phyloP scores from a whole-genome alignment of 92 coral and sea anemone species.

The Phenganax stokvisi region DNA sequence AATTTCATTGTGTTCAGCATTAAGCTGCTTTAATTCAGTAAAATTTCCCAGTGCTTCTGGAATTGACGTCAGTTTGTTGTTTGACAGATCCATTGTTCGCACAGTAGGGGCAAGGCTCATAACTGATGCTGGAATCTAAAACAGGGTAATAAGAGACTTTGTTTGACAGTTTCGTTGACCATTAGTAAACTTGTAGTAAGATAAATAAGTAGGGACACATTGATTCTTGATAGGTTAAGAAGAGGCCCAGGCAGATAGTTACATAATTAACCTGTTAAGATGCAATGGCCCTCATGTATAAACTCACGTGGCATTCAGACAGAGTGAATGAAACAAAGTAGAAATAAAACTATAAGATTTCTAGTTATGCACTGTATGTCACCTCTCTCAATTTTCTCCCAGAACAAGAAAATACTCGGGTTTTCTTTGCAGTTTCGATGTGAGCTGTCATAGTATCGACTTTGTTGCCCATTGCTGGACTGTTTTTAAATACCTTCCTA shows the following conservation, averaged over 20 bases:
- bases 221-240: no score
- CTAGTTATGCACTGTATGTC: background rate
- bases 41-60: conserved; percentile 69
- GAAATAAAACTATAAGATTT: background rate
- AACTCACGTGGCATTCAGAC: no score
- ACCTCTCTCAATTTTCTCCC: conserved; percentile 73
- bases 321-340: no score
- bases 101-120: conserved; percentile 59
- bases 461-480: conserved; percentile 25
- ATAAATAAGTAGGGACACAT: no score
- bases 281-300: no score
- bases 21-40: conserved; percentile 66
- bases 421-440: conserved; percentile 83
- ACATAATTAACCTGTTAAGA: no score
- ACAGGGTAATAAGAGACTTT: background rate
- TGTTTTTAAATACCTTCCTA: no score
- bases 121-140: conserved; percentile 71
- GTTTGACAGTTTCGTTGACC: no score
- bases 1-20: conserved; percentile 61
- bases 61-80: conserved; percentile 60
- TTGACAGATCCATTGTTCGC: conserved; percentile 86
- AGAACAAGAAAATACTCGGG: conserved; percentile 77
- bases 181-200: no score
- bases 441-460: conserved; percentile 56
- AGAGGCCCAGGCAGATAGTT: no score